These are phyloP conservation scores for Geotrupes spiniger DNA, from an alignment of 2,888 invertebrate genomes.

Conservation along the genomic window DNA sequence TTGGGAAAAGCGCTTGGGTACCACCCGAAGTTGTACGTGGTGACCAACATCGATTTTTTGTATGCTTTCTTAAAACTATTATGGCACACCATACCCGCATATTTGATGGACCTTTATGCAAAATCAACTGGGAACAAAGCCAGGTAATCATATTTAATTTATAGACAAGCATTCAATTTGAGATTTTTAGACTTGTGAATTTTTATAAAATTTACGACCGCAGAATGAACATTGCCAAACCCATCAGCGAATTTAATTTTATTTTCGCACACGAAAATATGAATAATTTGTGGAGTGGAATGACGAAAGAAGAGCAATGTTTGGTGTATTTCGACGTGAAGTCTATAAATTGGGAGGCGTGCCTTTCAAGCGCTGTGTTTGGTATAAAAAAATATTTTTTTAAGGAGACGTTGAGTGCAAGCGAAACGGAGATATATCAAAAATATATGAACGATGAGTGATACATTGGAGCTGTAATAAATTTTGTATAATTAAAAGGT, in stretches of 20 bases:
- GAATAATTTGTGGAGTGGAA: neutral
- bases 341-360: constrained; percentile 3
- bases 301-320: neutral
- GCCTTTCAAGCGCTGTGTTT: neutral
- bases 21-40: neutral
- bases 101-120: neutral
- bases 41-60: neutral
- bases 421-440: too few relatives aligned
- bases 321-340: neutral
- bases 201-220: neutral
- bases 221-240: neutral
- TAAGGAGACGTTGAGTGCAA: neutral
- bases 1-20: too few relatives aligned
- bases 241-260: neutral
- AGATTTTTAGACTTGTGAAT: neutral
- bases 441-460: neutral
- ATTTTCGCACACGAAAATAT: neutral
- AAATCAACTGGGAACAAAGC: neutral
- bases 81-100: neutral
- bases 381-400: constrained; percentile 1
- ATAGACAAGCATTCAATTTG: neutral
- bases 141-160: neutral
- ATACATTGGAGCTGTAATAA: too few relatives aligned
- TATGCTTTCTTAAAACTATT: neutral
- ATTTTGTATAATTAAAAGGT: too few relatives aligned